Conservation (phyloP, 2,888 invertebrate genomes). For the Girardia tigrina region DNA sequence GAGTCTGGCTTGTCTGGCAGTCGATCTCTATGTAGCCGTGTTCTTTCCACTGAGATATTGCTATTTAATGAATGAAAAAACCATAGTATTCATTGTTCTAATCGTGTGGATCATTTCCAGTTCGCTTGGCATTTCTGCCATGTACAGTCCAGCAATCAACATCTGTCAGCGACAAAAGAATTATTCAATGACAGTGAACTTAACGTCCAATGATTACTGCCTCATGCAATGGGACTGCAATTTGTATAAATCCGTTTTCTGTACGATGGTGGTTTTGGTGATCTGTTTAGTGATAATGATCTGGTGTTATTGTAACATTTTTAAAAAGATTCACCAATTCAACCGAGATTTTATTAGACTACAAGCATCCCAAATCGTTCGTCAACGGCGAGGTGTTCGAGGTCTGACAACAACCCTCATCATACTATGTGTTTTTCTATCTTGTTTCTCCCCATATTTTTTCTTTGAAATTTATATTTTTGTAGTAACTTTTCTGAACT, state of each 20-base stretch:
- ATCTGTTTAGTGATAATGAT: neutral
- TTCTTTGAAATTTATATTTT: neutral
- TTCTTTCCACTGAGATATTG: constrained; percentile 16
- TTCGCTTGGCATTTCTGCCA: neutral
- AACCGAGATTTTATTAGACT: neutral
- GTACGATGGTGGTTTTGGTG: neutral
- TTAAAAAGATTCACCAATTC: neutral
- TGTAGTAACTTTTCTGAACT: neutral
- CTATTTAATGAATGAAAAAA: neutral
- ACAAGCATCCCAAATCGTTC: neutral
- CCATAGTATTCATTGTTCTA: neutral
- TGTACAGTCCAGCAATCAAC: neutral
- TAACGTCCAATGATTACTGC: neutral
- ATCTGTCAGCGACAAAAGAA: neutral
- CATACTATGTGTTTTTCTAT: constrained; percentile 4
- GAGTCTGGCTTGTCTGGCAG: neutral
- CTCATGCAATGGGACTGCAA: neutral
- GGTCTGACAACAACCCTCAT: constrained; percentile 29
- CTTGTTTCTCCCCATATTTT: constrained; percentile 25
- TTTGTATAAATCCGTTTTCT: neutral
- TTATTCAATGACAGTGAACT: neutral
- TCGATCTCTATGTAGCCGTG: constrained; percentile 29
- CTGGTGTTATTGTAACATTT: neutral
- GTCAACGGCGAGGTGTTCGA: neutral
- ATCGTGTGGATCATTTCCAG: neutral